Conservation (phyloP, 2,888 invertebrate genomes). For the Amblyjoppa fuscipennis region DNA sequence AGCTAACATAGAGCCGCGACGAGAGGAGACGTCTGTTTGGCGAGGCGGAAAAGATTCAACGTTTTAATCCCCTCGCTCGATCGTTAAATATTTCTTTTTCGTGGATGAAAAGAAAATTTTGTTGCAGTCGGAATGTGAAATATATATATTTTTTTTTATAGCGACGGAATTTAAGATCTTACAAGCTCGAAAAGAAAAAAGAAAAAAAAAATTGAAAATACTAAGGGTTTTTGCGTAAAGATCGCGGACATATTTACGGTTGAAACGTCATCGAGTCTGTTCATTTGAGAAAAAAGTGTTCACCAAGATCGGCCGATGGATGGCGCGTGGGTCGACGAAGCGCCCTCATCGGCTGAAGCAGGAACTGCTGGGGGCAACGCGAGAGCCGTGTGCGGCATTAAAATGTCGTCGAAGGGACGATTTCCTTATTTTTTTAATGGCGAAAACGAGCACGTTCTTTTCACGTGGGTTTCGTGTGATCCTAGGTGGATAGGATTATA, state of each 20-base stretch:
- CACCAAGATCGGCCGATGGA: not conserved
- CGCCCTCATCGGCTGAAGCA: not conserved
- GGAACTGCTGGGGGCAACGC: not conserved
- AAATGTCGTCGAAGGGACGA: not conserved
- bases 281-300: too few relatives aligned
- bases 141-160: not conserved
- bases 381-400: not conserved
- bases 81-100: not conserved
- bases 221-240: too few relatives aligned
- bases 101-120: not conserved
- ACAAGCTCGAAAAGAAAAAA: not conserved
- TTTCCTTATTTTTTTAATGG: too few relatives aligned
- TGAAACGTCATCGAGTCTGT: not conserved
- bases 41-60: slow-evolving; percentile 30
- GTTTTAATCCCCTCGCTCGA: slow-evolving; percentile 6
- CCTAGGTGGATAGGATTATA: too few relatives aligned
- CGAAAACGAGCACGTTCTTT: too few relatives aligned
- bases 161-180: not conserved
- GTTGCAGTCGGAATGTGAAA: not conserved
- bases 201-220: not conserved
- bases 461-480: too few relatives aligned
- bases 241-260: not conserved
- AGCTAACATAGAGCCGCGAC: not conserved
- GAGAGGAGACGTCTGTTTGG: not conserved
- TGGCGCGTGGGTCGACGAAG: not conserved